Conservation (phyloP, 1,140 invertebrate genomes). For the Bombus polaris region DNA sequence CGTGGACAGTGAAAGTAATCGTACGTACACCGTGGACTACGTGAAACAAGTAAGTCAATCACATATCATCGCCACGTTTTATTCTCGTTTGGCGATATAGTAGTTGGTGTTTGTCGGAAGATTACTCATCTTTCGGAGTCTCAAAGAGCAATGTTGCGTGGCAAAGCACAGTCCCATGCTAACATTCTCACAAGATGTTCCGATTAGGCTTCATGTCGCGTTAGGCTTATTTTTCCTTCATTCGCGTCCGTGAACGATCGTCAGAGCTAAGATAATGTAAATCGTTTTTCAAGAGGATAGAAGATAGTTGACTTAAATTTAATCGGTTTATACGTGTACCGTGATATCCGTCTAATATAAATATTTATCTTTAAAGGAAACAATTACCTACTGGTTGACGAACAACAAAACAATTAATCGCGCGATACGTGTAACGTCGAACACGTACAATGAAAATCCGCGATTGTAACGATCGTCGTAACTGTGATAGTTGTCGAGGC, state of each 20-base stretch:
- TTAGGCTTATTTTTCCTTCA: not conserved
- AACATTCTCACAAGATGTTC: not conserved
- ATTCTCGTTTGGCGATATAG: not conserved
- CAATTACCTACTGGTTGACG: not conserved
- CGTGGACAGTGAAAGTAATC: not conserved
- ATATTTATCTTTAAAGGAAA: conserved; percentile 16
- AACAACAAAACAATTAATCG: not conserved
- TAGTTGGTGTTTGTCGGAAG: no score
- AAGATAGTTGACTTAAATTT: not conserved
- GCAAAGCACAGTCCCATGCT: not conserved
- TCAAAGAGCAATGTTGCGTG: not conserved
- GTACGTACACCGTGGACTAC: no score
- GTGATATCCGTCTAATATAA: not conserved
- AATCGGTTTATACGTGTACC: not conserved
- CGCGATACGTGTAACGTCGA: not conserved
- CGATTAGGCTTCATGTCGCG: not conserved
- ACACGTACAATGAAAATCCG: not conserved
- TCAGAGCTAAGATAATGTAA: not conserved
- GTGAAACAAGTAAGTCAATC: conserved; percentile 1
- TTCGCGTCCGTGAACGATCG: not conserved
- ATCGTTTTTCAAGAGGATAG: not conserved
- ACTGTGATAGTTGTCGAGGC: not conserved
- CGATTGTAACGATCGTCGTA: not conserved
- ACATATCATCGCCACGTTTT: not conserved
- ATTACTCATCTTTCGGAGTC: not conserved